Evolutionary conservation across 2,888 invertebrate species (phyloP).

Genomic region (Blomia tropicalis): DNA sequence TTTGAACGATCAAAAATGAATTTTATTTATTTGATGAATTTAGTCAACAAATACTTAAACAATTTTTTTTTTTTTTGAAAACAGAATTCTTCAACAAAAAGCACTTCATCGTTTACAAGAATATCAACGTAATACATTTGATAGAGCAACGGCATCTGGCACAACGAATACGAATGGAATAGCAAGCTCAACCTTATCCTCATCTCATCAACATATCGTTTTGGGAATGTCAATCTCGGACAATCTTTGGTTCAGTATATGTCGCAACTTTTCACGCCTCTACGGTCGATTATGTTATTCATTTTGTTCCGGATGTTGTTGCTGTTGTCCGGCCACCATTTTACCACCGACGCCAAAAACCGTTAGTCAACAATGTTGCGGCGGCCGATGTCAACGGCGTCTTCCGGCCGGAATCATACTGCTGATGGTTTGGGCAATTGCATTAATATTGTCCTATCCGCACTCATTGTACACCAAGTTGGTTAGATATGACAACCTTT

Average conservation of each 20-base stretch:
- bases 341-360: not conserved
- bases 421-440: not conserved
- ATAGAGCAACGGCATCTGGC: not conserved
- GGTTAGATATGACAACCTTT: not conserved
- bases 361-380: not conserved
- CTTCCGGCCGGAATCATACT: not conserved
- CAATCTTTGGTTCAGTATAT: not conserved
- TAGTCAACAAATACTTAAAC: not conserved
- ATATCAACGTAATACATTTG: too few relatives aligned
- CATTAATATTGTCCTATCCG: not conserved
- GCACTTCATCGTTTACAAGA: not conserved
- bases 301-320: not conserved
- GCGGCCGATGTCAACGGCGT: not conserved
- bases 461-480: not conserved
- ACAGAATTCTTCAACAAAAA: slow-evolving; percentile 3
- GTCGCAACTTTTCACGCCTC: not conserved
- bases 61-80: not conserved
- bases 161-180: not conserved
- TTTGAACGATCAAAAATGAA: not conserved
- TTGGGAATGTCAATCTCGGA: not conserved
- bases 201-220: not conserved
- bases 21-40: not conserved
- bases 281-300: slow-evolving; percentile 1
- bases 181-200: too few relatives aligned
- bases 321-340: not conserved